Percentiles rank a stretch among this genome's conserved stretches.
Conservation (phyloP, 1,140 invertebrate species). For the Brachystomella parvula region DNA sequence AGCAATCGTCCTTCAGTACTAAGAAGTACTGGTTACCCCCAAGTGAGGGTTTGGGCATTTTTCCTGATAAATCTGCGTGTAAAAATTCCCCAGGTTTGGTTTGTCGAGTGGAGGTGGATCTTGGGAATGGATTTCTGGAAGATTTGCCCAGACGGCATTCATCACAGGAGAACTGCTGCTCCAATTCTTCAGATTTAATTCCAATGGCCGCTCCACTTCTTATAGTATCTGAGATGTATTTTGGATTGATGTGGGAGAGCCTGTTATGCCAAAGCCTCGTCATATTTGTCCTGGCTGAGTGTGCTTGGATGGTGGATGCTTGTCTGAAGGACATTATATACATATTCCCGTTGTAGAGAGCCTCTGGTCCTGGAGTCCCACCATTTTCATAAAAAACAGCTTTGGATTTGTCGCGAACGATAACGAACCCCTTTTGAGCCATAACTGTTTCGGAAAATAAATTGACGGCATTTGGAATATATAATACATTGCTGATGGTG, state of each 20-base stretch:
- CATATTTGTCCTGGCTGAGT: too few species aligned
- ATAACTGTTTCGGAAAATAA: slow-evolving; percentile 5
- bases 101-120: not conserved
- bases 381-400: not conserved
- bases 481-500: slow-evolving; percentile 7
- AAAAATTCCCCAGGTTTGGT: slow-evolving; percentile 37
- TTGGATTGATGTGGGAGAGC: not conserved
- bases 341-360: not conserved
- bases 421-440: not conserved
- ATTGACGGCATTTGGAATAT: slow-evolving; percentile 5
- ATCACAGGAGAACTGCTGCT: not conserved
- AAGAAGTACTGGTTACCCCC: slow-evolving; percentile 42
- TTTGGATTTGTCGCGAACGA: not conserved
- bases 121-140: not conserved
- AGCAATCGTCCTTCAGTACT: slow-evolving; percentile 42
- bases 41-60: slow-evolving; percentile 39
- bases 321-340: not conserved
- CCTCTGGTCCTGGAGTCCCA: not conserved
- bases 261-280: not conserved
- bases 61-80: slow-evolving; percentile 42
- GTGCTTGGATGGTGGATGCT: not conserved
- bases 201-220: not conserved
- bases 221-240: not conserved
- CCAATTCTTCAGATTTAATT: not conserved
- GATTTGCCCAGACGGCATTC: not conserved